Evolutionary conservation across 2,888 invertebrate species (phyloP).

Genomic region (Isoperla grammatica): DNA sequence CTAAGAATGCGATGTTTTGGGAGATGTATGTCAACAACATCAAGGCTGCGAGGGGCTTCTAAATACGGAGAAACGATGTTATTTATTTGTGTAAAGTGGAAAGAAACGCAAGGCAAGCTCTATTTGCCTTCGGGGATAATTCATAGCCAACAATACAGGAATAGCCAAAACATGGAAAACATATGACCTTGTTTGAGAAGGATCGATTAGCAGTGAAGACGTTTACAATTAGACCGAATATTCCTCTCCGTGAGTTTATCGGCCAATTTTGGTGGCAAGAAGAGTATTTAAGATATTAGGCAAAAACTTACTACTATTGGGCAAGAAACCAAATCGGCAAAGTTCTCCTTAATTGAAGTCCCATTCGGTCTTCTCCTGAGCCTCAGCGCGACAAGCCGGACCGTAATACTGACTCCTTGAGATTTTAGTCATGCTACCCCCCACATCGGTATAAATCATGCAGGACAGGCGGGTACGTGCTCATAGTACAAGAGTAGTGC

Average conservation of each 20-base stretch:
- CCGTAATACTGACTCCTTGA: constrained; percentile 21
- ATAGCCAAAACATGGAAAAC: not conserved
- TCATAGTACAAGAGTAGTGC: constrained; percentile 22
- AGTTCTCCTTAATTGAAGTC: too few species aligned
- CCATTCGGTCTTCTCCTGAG: too few species aligned
- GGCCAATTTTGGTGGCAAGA: too few species aligned
- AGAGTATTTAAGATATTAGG: too few species aligned
- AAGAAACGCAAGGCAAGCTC: constrained; percentile 12
- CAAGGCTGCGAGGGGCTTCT: not conserved
- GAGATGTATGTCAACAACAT: constrained; percentile 3
- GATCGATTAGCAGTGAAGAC: not conserved
- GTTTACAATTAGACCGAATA: not conserved
- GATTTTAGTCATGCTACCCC: constrained; percentile 30
- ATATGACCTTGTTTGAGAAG: not conserved
- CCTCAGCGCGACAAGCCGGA: too few species aligned
- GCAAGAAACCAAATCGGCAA: too few species aligned
- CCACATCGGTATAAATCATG: constrained; percentile 30
- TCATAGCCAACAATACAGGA: constrained; percentile 7
- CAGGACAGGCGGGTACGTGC: constrained; percentile 21
- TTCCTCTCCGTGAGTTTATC: not conserved
- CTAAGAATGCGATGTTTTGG: not conserved
- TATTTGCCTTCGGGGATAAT: not conserved
- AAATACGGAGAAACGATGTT: constrained; percentile 17
- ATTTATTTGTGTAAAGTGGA: constrained; percentile 20
- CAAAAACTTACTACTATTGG: too few species aligned